Conservation (phyloP, 2,113 vertebrate species). For the Tylochromis polylepis region DNA sequence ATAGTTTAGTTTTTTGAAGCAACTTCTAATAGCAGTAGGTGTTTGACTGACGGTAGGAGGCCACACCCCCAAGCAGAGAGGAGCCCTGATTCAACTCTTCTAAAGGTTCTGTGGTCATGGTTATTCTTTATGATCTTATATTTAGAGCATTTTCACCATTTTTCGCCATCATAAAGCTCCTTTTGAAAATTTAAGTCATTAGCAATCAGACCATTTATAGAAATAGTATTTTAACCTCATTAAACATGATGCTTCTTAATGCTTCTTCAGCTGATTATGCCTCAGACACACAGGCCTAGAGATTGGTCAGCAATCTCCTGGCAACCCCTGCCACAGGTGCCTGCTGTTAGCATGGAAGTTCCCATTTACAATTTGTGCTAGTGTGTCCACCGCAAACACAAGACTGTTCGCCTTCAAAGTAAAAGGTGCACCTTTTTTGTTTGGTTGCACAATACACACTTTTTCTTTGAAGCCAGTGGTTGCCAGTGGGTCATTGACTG, state of each 20-base stretch:
- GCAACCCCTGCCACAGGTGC: not conserved
- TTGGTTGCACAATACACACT: not conserved
- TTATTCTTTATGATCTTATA: no score
- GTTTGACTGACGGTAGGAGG: no score
- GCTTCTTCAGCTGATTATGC: not conserved
- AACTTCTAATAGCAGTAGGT: no score
- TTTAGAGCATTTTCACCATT: no score
- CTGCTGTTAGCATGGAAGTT: not conserved
- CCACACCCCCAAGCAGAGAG: no score
- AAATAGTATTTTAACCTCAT: no score
- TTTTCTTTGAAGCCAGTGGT: not conserved
- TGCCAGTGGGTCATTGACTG: not conserved
- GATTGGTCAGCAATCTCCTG: rapidly evolving
- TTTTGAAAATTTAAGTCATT: no score
- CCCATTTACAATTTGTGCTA: not conserved
- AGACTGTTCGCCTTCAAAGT: not conserved
- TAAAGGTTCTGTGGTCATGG: no score
- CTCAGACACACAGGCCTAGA: not conserved
- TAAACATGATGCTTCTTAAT: not conserved
- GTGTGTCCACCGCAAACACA: rapidly evolving
- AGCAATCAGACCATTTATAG: no score
- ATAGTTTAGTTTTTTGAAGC: no score
- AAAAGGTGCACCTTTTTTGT: not conserved
- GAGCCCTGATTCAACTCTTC: no score
- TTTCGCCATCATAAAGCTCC: no score